phyloP scores from a whole-genome alignment of 2,888 invertebrate genomes.

The Psylliodes chrysocephalus region DNA sequence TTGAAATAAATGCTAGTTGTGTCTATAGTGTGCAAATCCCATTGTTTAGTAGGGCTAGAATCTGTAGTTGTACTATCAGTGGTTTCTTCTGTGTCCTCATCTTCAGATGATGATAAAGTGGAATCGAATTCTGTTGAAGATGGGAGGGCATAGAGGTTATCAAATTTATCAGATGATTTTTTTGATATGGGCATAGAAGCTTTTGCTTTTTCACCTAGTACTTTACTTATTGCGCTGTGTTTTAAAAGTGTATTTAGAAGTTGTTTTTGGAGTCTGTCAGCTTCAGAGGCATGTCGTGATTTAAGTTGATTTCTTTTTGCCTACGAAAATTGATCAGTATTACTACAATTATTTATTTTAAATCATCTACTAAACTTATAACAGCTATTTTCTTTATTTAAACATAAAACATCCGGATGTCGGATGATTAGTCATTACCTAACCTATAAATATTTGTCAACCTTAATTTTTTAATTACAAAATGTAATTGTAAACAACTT shows the following conservation, averaged over 20 bases:
- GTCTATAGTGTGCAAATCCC: conserved; percentile 82
- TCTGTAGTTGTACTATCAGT: conserved; percentile 38
- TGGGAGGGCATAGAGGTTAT: conserved; percentile 77
- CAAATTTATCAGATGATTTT: conserved; percentile 57
- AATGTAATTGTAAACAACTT: conserved; percentile 59
- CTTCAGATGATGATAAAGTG: conserved; percentile 62
- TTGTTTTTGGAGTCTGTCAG: conserved; percentile 79
- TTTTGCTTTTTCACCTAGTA: conserved; percentile 69
- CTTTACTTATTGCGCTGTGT: conserved; percentile 80
- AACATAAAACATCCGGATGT: not conserved
- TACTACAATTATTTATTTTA: too few species aligned
- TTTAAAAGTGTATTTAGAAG: conserved; percentile 78
- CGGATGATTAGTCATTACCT: too few species aligned
- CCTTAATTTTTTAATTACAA: too few species aligned
- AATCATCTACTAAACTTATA: too few species aligned
- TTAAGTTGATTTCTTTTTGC: conserved; percentile 80
- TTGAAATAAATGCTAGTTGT: conserved; percentile 83
- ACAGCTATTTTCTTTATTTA: too few species aligned
- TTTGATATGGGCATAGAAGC: conserved; percentile 60
- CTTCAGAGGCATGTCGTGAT: conserved; percentile 75
- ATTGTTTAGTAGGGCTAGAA: conserved; percentile 64
- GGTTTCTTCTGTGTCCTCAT: conserved; percentile 55
- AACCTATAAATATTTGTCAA: too few species aligned
- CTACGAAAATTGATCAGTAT: conserved; percentile 67
- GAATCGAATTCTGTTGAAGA: conserved; percentile 56